A percentile compares a stretch with the other conserved stretches of the same genome.
Evolutionary conservation across 1,140 invertebrate genomes (phyloP).

Genomic region (Drosophila bipectinata): DNA sequence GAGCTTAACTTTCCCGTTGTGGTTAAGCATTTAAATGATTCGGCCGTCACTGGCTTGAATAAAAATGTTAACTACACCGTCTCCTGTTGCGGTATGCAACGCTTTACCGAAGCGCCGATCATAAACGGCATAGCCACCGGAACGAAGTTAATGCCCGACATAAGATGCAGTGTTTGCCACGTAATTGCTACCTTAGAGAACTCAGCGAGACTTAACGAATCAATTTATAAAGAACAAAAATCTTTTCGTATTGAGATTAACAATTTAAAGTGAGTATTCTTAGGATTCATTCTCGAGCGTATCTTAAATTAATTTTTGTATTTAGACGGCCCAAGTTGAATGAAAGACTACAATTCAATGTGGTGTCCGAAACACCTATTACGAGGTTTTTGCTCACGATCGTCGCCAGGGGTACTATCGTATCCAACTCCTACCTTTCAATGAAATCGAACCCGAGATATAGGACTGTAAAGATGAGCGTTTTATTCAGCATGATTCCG

Average conservation of each 20-base stretch:
- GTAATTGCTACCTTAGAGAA: conserved; percentile 29
- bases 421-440: conserved; percentile 88
- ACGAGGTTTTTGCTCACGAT: conserved; percentile 91
- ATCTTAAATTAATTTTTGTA: not conserved
- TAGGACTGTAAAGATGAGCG: conserved; percentile 85
- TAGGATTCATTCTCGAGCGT: not conserved
- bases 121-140: conserved; percentile 89
- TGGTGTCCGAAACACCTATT: conserved; percentile 91
- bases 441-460: conserved; percentile 42
- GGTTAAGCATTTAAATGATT: conserved; percentile 86
- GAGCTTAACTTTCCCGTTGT: conserved; percentile 90
- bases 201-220: not conserved
- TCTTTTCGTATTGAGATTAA: conserved; percentile 48
- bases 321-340: conserved; percentile 86
- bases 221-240: conserved; percentile 13
- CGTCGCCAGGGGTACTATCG: conserved; percentile 93
- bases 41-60: conserved; percentile 87
- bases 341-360: conserved; percentile 89
- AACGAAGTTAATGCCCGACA: conserved; percentile 85
- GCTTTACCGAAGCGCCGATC: conserved; percentile 11
- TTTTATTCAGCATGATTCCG: conserved; percentile 92
- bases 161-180: conserved; percentile 17
- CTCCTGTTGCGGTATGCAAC: not conserved
- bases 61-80: conserved; percentile 85
- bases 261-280: conserved; percentile 16